Percentiles rank a stretch among this genome's conserved stretches.
Evolutionary conservation across 1,140 invertebrate species (phyloP).

Genomic region (Tetramorium alpestre): DNA sequence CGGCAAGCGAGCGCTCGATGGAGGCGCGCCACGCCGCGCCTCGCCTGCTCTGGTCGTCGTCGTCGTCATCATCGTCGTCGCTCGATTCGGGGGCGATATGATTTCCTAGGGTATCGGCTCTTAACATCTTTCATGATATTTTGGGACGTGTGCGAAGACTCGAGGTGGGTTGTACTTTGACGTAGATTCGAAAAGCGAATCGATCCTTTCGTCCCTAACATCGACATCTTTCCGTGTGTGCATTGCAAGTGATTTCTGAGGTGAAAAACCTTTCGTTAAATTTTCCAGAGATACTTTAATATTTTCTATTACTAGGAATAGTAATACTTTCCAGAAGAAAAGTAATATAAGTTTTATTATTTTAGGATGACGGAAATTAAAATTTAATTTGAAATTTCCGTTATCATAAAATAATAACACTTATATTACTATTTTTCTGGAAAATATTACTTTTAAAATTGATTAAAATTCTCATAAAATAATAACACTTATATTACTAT

Average conservation of each 20-base stretch:
- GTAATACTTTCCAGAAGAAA: background rate
- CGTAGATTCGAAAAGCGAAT: background rate
- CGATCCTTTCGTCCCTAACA: background rate
- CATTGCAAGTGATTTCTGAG: background rate
- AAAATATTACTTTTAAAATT: no score
- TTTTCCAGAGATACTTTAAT: background rate
- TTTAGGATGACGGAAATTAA: background rate
- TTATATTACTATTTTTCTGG: no score
- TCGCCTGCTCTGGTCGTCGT: conserved; percentile 38
- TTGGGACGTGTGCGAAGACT: background rate
- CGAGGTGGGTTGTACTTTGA: background rate
- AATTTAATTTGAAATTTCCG: background rate
- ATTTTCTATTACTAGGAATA: no score
- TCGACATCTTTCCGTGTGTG: background rate
- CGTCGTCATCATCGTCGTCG: conserved; percentile 34
- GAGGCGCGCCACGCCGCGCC: conserved; percentile 41
- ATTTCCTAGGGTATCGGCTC: conserved; percentile 23
- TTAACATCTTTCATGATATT: background rate
- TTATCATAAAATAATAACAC: no score
- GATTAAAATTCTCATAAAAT: no score
- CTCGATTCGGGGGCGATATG: conserved; percentile 62
- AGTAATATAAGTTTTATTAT: background rate
- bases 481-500: no score
- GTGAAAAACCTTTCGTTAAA: background rate
- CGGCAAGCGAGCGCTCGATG: conserved; percentile 66